Evolutionary conservation across 2,797 vertebrate genomes (phyloP).

Genomic region (Oreortyx pictus): DNA sequence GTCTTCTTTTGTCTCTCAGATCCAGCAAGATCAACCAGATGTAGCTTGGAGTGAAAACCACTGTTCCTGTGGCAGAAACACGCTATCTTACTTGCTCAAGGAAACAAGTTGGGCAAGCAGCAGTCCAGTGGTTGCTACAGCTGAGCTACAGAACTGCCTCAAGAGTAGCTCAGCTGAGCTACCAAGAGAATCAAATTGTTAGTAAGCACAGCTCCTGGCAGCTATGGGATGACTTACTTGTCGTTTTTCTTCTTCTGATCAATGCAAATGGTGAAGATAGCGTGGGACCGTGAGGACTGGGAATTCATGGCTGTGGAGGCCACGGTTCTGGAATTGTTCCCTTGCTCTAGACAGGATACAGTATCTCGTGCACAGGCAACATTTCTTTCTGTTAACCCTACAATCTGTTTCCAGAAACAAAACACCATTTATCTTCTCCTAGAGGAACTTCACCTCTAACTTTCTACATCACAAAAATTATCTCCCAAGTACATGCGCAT

Average conservation of each 20-base stretch:
- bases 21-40: constrained; percentile 95
- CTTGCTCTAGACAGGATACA: constrained; percentile 90
- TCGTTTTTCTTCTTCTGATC: constrained; percentile 89
- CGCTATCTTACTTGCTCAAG: neutral
- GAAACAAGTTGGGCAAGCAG: neutral
- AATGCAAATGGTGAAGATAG: constrained; percentile 95
- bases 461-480: neutral
- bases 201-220: neutral
- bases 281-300: constrained; percentile 94
- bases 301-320: constrained; percentile 97
- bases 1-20: constrained; percentile 98
- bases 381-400: constrained; percentile 89
- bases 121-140: neutral
- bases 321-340: constrained; percentile 91
- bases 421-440: neutral
- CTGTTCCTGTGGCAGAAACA: constrained; percentile 78
- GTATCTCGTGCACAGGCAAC: constrained; percentile 87
- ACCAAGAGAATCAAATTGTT: too few relatives aligned
- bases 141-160: neutral
- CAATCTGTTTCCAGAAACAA: constrained; percentile 82
- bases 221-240: constrained; percentile 81
- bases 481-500: accelerated
- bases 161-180: neutral
- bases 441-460: neutral
- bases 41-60: constrained; percentile 89